These are phyloP conservation scores for Paramuricea clavata DNA, from an alignment of 92 coral and sea anemone genomes.

Conservation along the genomic window DNA sequence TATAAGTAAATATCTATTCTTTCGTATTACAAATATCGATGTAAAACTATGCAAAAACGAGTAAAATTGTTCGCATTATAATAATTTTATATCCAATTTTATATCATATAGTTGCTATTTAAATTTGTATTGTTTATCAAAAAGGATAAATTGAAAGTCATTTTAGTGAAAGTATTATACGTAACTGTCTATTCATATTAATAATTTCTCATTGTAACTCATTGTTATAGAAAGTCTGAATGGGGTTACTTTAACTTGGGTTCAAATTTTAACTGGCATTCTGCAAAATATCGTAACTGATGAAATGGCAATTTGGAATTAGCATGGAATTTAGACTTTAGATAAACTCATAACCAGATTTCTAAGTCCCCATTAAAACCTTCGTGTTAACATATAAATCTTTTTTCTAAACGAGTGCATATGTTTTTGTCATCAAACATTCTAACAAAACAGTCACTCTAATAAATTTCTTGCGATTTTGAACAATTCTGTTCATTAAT, in stretches of 20 bases:
- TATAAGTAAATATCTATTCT: neutral
- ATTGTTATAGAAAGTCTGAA: too few relatives aligned
- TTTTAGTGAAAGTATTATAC: too few relatives aligned
- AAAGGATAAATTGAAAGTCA: neutral
- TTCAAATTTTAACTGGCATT: too few relatives aligned
- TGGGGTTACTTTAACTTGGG: too few relatives aligned
- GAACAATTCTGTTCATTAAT: neutral
- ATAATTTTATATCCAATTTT: neutral
- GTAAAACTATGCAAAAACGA: neutral
- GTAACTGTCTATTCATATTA: too few relatives aligned
- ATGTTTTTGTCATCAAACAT: neutral
- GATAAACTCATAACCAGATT: too few relatives aligned
- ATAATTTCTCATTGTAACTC: too few relatives aligned
- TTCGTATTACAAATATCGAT: constrained; percentile 5
- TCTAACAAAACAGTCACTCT: neutral
- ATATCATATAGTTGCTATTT: too few relatives aligned
- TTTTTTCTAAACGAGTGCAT: neutral
- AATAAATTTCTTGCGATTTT: neutral
- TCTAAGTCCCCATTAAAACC: neutral
- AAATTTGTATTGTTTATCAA: neutral
- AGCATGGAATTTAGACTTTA: too few relatives aligned
- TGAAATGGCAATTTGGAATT: too few relatives aligned
- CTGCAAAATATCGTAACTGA: too few relatives aligned
- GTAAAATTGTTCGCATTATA: neutral
- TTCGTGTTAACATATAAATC: neutral